These are phyloP conservation scores for Toxonevra muliebris DNA, from an alignment of 2,888 invertebrate genomes.

Conservation along the genomic window DNA sequence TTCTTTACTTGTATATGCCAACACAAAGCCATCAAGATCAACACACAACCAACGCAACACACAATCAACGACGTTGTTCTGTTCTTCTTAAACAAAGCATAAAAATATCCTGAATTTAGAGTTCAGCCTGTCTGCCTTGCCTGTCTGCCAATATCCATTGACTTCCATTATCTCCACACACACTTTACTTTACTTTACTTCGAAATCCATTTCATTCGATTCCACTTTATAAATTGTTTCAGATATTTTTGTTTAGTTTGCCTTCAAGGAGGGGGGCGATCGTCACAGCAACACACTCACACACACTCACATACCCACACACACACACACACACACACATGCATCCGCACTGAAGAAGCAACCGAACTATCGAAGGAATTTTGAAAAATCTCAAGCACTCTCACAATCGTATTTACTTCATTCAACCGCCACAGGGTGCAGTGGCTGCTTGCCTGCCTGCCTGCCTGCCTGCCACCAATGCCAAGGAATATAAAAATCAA, in stretches of 20 bases:
- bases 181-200: too few species aligned
- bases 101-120: constrained; percentile 5
- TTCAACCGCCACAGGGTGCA: constrained; percentile 37
- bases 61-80: too few species aligned
- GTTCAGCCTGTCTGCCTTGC: background rate
- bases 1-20: background rate
- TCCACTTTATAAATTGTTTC: too few species aligned
- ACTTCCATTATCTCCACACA: background rate
- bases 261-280: constrained; percentile 8
- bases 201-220: too few species aligned
- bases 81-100: background rate
- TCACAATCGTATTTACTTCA: background rate
- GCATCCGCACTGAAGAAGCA: constrained; percentile 8
- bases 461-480: background rate
- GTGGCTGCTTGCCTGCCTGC: background rate
- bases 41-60: too few species aligned
- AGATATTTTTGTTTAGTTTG: constrained; percentile 9
- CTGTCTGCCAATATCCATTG: background rate
- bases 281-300: constrained; percentile 12
- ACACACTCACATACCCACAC: constrained; percentile 17
- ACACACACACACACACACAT: constrained; percentile 12
- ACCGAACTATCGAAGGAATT: constrained; percentile 33
- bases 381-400: constrained; percentile 11
- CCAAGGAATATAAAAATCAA: background rate
- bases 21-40: too few species aligned